A percentile compares a stretch with the other conserved stretches of the same genome.
Conservation (phyloP, 2,888 invertebrate species). For the Phlogophora meticulosa region DNA sequence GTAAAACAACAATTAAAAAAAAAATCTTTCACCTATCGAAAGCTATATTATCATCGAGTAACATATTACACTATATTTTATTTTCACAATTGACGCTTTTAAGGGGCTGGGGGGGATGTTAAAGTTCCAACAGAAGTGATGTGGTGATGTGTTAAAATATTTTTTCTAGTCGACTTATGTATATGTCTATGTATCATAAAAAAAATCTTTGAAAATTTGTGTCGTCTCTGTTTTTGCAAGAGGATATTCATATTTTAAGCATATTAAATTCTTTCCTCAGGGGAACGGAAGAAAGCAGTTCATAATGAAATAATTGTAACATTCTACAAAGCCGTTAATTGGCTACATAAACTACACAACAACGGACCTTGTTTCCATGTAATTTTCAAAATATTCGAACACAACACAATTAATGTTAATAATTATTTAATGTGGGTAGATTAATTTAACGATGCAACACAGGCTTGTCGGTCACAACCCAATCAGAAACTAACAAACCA, state of each 20-base stretch:
- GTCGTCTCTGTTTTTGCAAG: slow-evolving; percentile 1
- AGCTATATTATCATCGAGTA: too few relatives aligned
- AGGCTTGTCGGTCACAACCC: slow-evolving; percentile 10
- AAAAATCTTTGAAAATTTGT: too few relatives aligned
- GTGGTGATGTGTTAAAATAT: background rate
- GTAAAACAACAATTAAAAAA: too few relatives aligned
- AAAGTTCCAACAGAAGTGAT: background rate
- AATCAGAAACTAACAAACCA: slow-evolving; percentile 18
- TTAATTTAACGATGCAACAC: slow-evolving; percentile 22
- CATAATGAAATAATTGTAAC: slow-evolving; percentile 1
- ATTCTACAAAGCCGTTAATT: slow-evolving; percentile 32
- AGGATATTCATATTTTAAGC: slow-evolving; percentile 16
- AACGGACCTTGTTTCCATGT: slow-evolving; percentile 12
- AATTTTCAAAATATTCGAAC: slow-evolving; percentile 31
- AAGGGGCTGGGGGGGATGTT: too few relatives aligned
- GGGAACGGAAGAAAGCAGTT: background rate
- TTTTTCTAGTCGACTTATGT: background rate
- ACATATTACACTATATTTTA: too few relatives aligned
- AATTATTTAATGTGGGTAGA: slow-evolving; percentile 49
- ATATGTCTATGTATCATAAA: too few relatives aligned
- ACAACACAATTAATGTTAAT: slow-evolving; percentile 26
- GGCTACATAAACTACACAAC: slow-evolving; percentile 19
- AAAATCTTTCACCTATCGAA: too few relatives aligned
- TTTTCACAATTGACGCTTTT: too few relatives aligned
- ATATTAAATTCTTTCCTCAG: slow-evolving; percentile 3